Conservation (phyloP, 2,113 vertebrate species). For the Falco punctatus region DNA sequence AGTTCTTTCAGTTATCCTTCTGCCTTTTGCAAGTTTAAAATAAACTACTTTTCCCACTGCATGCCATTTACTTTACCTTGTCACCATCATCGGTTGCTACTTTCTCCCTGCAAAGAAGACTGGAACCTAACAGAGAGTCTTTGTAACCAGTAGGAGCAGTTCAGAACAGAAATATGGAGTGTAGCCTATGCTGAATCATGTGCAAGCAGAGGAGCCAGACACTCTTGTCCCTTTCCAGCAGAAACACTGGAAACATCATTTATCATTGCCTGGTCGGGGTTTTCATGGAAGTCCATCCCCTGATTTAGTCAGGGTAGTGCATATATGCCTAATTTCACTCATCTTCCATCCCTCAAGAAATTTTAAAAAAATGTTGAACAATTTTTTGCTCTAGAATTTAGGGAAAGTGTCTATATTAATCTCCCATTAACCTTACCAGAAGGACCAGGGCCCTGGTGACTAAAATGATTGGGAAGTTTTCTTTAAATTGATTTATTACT, state of each 20-base stretch:
- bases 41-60: not conserved
- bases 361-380: not conserved
- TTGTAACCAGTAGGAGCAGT: not conserved
- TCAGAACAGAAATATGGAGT: not conserved
- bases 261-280: not conserved
- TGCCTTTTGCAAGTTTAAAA: not conserved
- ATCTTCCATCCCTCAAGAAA: not conserved
- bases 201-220: not conserved
- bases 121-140: not conserved
- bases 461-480: not conserved
- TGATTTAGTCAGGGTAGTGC: not conserved
- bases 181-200: rapidly evolving
- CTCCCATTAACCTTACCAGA: not conserved
- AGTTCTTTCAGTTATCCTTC: not conserved
- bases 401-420: not conserved
- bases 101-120: not conserved
- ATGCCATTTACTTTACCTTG: not conserved
- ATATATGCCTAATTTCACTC: not conserved
- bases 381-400: not conserved
- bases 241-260: not conserved
- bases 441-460: not conserved
- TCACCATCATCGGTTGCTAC: not conserved
- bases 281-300: not conserved
- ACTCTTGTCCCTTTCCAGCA: not conserved
- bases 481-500: not conserved